phyloP scores from a whole-genome alignment of 2,888 invertebrate species.

The Anagyrus pseudococci region DNA sequence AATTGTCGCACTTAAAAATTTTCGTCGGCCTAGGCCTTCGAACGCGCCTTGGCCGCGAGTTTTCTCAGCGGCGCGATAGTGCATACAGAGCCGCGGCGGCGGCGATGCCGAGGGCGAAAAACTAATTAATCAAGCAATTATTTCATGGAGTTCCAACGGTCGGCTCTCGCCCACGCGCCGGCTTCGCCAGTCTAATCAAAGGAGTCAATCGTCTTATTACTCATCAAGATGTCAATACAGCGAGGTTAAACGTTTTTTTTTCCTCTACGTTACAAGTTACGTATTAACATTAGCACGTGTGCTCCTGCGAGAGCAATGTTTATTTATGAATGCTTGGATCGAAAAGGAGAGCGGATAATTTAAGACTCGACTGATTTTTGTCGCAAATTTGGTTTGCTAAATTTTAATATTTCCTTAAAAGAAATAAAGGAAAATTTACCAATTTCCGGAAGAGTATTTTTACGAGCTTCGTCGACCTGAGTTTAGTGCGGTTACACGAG shows the following conservation, averaged over 20 bases:
- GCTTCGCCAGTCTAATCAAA: constrained; percentile 27
- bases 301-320: constrained; percentile 3
- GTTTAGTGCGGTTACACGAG: too few relatives aligned
- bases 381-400: too few relatives aligned
- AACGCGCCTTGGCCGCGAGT: too few relatives aligned
- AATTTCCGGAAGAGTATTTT: too few relatives aligned
- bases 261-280: constrained; percentile 8
- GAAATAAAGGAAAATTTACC: too few relatives aligned
- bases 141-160: constrained; percentile 41
- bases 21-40: not conserved
- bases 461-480: too few relatives aligned
- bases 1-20: constrained; percentile 4
- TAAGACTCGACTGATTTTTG: too few relatives aligned
- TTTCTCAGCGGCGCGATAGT: not conserved
- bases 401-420: too few relatives aligned
- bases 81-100: not conserved
- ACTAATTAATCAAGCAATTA: constrained; percentile 53
- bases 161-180: constrained; percentile 8
- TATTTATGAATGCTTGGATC: too few relatives aligned
- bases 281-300: constrained; percentile 20
- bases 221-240: constrained; percentile 54
- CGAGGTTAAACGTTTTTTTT: constrained; percentile 53
- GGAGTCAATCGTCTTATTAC: constrained; percentile 46
- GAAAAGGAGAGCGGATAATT: too few relatives aligned
- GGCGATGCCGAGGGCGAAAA: constrained; percentile 33